Base-by-base conservation (phyloP, 2,888 invertebrate species). In the Cremastinae sp. region DNA sequence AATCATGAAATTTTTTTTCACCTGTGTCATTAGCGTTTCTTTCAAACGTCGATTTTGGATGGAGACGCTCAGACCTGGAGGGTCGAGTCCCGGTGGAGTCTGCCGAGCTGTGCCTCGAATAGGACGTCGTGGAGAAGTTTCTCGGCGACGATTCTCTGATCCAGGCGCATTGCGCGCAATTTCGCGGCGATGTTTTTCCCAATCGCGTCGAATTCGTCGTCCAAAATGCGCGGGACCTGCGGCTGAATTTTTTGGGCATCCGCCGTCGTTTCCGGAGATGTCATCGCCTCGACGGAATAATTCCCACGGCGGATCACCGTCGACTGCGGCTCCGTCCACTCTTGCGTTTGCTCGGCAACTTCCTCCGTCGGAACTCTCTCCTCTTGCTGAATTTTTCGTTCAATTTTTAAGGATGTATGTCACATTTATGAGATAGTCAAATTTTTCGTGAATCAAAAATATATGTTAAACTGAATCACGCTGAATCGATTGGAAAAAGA, bases 141-240 rank as follows among this genome's bases (percentile, higher is more conserved):
- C 76, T 91, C 90, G 3, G 91, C 90, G 75, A 90, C 89, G 76
- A 91, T 87, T 83, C 90, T 87, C 83, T 91, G 90, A 70, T 89
- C 88, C 12, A 88, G 72, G 70, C 87, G 82, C 90, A 91, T 88
- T 78, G 87, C 88, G 69, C 89, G 84, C n/a, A 90, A 82, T 83
- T 91, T 90, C 1, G 88, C 86, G 9, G 90, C 90, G 75, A 91
- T 90, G 71, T 89, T 88, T 68, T 85, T 83, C 20, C 90, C 90
- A 70, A 91, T 87, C 18, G 90, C 88, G 70, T 90, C 88, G 58
- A 86, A 90, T 49, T 90, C 90, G 69, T 89, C 88, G 78, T 87
- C 88, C 20, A 86, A 79, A 10, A 84, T 78, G 34, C 83, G 84
- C 0, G 86, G 83, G 83, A 86, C 88, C 70, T 84, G 85, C 20